Base-by-base conservation (phyloP, 2,797 vertebrate species). In the Jordanella pulchra region DNA sequence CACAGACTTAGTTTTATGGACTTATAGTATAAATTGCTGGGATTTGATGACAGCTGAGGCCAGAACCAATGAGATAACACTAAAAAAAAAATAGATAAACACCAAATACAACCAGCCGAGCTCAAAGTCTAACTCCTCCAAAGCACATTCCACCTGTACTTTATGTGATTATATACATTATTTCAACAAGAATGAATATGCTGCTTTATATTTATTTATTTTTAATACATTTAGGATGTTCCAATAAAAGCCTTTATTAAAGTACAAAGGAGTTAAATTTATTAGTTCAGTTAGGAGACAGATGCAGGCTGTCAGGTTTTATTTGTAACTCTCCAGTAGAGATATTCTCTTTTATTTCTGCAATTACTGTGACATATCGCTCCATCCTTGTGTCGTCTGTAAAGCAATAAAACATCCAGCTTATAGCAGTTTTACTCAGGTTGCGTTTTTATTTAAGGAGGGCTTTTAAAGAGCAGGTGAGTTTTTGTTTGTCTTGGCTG, bases 401-500 rank as follows among this genome's bases (percentile, higher is more conserved):
- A 56, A 77, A 78, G 80, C 81, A 84, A 82, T 63, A 78, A 86
- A 87, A 71, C 72, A 77, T 80, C 63, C 14, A 68, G 51, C 15
- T 7, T 66, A 56, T 12, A 67, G 3, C 65, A 39, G 65, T 69
- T 81, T 83, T 76, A 65, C 67, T 56, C 55, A 73, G 25, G 72
- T 25, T 27, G 75, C 69, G 44, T 32, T 80, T 69, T 77, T n/a
- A 30, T 68, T 89, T 90, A 86, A 89, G 85, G 85, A 85, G 81
- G 86, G 39, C 42, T 17, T 44, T 0, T 15, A 67, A 27, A 2
- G 13, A 60, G n/a, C 65, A n/a, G 67, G 64, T 27, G 75, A 53
- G 17, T 3, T 47, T 44, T 23, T 32, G 78, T 66, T 67, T 25
- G 44, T 15, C 44, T 45, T 60, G 12, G 44, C 21, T 50, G 15